Evolutionary conservation across 2,888 invertebrate species (phyloP).

Genomic region (Chrysomela aeneicollis): DNA sequence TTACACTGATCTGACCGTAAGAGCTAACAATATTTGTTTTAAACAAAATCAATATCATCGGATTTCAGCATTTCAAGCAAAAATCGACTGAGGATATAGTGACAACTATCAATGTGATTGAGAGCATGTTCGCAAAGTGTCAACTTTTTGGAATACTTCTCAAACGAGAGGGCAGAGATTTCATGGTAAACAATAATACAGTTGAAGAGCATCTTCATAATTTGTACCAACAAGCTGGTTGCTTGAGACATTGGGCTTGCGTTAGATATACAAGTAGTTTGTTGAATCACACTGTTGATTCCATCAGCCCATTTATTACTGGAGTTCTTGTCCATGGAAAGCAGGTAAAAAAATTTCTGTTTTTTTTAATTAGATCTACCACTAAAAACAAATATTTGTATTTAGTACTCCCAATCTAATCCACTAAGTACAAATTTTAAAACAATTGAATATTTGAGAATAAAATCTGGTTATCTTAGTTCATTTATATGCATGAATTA

Average conservation of each 20-base stretch:
- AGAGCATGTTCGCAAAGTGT: constrained; percentile 80
- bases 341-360: constrained; percentile 69
- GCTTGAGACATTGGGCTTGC: constrained; percentile 87
- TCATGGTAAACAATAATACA: constrained; percentile 69
- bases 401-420: no score
- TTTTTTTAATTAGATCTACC: constrained; percentile 3
- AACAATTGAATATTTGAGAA: no score
- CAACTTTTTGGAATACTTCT: constrained; percentile 86
- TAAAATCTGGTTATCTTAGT: no score
- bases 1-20: constrained; percentile 55
- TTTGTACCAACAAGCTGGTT: constrained; percentile 85
- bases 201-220: constrained; percentile 75
- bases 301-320: constrained; percentile 97
- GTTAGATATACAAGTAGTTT: constrained; percentile 95
- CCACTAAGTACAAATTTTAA: no score
- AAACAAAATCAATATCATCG: neutral
- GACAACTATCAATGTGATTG: constrained; percentile 71
- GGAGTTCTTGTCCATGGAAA: constrained; percentile 97
- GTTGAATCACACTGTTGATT: constrained; percentile 94
- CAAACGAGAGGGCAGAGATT: constrained; percentile 82
- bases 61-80: constrained; percentile 65
- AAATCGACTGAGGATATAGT: constrained; percentile 80
- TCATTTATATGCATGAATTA: no score
- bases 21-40: constrained; percentile 14
- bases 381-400: no score